A percentile compares a stretch with the other conserved stretches of the same genome.
Evolutionary conservation across 2,113 vertebrate species (phyloP).

Genomic region (Micronycteris hirsuta): DNA sequence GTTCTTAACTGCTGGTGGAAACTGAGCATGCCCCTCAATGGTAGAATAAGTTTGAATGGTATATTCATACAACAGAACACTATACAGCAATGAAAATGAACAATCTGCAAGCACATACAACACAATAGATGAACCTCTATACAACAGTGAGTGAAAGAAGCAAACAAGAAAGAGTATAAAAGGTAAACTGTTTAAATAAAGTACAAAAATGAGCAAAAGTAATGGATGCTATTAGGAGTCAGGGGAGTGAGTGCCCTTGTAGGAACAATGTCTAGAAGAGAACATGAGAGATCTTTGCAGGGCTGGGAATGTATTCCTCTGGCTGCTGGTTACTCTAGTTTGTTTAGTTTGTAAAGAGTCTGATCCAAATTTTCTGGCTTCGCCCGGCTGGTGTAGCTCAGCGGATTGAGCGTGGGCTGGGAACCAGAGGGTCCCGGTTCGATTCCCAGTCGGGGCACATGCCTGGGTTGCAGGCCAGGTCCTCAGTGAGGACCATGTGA

Average conservation of each 20-base stretch:
- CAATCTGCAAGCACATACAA: not conserved
- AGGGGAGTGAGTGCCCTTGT: not conserved
- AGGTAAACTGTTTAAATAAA: not conserved
- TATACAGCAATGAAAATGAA: not conserved
- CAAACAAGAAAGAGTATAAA: not conserved
- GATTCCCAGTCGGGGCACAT: too few relatives aligned
- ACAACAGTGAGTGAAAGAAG: not conserved
- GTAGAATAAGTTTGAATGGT: too few relatives aligned
- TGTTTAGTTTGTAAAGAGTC: not conserved
- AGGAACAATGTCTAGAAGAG: not conserved
- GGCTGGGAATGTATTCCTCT: not conserved
- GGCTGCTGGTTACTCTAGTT: not conserved
- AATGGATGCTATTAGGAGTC: not conserved
- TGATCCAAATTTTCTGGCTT: too few relatives aligned
- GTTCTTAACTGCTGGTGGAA: too few relatives aligned
- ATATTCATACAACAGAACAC: too few relatives aligned
- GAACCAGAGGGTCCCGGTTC: too few relatives aligned
- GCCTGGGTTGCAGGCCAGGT: too few relatives aligned
- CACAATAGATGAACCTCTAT: not conserved
- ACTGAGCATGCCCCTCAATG: too few relatives aligned
- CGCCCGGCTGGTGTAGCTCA: too few relatives aligned
- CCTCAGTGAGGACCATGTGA: too few relatives aligned
- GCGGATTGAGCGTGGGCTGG: too few relatives aligned
- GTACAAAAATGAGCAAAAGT: not conserved
- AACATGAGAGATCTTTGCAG: not conserved